Evolutionary conservation across 2,113 vertebrate genomes (phyloP).

Genomic region (Microtus pennsylvanicus): DNA sequence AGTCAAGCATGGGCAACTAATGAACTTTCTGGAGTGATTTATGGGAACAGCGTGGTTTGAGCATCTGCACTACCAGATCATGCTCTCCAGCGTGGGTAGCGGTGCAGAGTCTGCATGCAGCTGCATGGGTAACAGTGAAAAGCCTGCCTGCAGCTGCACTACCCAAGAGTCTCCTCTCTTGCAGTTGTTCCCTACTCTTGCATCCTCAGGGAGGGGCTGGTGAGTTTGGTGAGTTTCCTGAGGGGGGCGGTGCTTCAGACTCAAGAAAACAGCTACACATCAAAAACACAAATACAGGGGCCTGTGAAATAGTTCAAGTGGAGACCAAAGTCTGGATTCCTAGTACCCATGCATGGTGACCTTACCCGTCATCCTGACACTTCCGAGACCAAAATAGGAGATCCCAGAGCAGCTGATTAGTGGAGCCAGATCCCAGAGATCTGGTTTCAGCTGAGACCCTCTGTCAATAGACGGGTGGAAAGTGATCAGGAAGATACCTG

Average conservation of each 20-base stretch:
- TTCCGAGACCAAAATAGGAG: not conserved
- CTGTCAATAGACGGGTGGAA: not conserved
- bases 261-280: not conserved
- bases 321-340: not conserved
- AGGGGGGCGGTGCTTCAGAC: not conserved
- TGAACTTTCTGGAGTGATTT: not conserved
- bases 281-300: not conserved
- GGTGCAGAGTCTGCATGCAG: no score
- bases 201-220: not conserved
- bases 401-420: not conserved
- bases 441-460: not conserved
- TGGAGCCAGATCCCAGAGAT: not conserved
- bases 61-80: not conserved
- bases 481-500: not conserved
- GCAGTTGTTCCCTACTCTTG: not conserved
- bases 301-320: not conserved
- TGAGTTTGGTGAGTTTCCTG: not conserved
- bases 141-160: not conserved
- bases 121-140: no score
- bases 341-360: not conserved
- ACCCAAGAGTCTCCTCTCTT: not conserved
- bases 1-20: not conserved
- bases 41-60: not conserved
- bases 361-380: not conserved
- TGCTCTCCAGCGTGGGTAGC: not conserved